These are phyloP conservation scores for Botia kubotai DNA, from an alignment of 2,797 vertebrate genomes.

Conservation along the genomic window DNA sequence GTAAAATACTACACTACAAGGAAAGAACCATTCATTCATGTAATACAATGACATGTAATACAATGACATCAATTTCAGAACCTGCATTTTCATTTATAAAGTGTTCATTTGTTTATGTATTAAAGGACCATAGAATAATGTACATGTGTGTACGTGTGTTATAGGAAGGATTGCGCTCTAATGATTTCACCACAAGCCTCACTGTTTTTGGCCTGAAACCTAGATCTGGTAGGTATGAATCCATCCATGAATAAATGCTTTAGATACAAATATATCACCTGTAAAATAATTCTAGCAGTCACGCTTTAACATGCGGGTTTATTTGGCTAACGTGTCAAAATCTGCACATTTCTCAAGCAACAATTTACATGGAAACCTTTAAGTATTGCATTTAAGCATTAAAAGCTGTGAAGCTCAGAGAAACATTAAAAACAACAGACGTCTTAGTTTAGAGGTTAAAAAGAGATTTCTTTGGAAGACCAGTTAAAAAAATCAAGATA, in stretches of 20 bases:
- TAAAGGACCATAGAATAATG: background rate
- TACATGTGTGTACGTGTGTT: background rate
- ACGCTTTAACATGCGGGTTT: background rate
- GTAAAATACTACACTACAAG: too few species aligned
- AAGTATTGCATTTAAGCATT: background rate
- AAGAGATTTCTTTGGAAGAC: background rate
- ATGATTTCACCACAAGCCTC: conserved; percentile 78
- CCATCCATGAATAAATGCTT: background rate
- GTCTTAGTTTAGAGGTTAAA: background rate
- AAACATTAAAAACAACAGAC: background rate
- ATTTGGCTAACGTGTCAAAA: too few species aligned
- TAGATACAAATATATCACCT: background rate
- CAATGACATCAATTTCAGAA: background rate
- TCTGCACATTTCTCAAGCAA: too few species aligned
- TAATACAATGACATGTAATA: background rate
- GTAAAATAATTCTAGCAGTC: background rate
- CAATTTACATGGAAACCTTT: background rate
- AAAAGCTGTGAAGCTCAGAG: background rate
- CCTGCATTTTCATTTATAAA: background rate
- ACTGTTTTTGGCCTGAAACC: conserved; percentile 96
- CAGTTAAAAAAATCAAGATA: background rate
- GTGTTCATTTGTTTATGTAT: background rate
- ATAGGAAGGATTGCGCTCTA: conserved; percentile 87
- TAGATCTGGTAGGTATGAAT: conserved; percentile 85
- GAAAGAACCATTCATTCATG: background rate